Conservation (phyloP, 1,140 invertebrate genomes). For the Chlorops oryzae region DNA sequence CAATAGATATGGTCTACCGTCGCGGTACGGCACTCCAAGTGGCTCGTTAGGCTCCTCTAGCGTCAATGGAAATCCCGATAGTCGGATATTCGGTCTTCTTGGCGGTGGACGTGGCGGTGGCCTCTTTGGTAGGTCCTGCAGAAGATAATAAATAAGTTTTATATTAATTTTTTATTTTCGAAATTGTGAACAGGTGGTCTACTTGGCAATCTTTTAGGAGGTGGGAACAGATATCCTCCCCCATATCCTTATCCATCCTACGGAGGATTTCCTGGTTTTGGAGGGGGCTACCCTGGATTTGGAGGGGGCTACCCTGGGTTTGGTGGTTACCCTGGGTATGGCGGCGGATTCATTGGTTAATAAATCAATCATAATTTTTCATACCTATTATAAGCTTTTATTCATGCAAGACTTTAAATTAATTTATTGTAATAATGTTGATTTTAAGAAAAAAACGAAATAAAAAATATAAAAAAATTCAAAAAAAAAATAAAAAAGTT, state of each 20-base stretch:
- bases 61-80: constrained; percentile 18
- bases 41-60: neutral
- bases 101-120: constrained; percentile 25
- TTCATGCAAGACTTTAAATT: too few species aligned
- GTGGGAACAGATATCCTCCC: neutral
- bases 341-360: too few species aligned
- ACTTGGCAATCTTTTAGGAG: constrained; percentile 20
- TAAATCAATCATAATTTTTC: too few species aligned
- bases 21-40: too few species aligned
- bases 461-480: too few species aligned
- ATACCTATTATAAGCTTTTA: too few species aligned
- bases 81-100: constrained; percentile 27
- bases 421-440: too few species aligned
- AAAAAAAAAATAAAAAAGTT: too few species aligned
- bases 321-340: neutral
- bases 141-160: too few species aligned
- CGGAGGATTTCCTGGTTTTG: constrained; percentile 7
- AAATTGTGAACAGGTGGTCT: constrained; percentile 22
- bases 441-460: too few species aligned
- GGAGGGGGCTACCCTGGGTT: neutral
- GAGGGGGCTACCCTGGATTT: neutral
- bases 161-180: too few species aligned
- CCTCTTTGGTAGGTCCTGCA: neutral
- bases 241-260: constrained; percentile 12
- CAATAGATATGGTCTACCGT: too few species aligned